Percentiles rank a stretch among this genome's conserved stretches.
phyloP scores from a whole-genome alignment of 53 echinoderm and acorn worm species.

The Apostichopus leukothele region DNA sequence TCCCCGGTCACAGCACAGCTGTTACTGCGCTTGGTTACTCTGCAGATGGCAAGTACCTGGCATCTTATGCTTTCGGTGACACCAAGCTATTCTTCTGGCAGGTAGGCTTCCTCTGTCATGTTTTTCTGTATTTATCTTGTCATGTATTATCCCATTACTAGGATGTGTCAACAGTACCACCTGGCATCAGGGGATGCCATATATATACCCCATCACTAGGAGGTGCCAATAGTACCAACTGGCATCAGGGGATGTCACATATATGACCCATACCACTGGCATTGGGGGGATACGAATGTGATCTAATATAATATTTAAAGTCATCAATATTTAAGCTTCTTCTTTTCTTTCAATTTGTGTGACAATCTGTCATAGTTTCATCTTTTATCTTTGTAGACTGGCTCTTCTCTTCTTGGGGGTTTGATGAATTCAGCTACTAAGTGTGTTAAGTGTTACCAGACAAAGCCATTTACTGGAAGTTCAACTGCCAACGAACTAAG shows the following conservation, averaged over 20 bases:
- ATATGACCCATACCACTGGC: too few species aligned
- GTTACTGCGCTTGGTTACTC: slow-evolving; percentile 87
- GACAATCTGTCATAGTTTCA: not conserved
- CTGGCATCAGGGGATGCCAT: too few species aligned
- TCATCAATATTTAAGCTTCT: too few species aligned
- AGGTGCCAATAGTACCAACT: too few species aligned
- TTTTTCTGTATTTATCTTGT: not conserved
- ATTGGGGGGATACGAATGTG: too few species aligned
- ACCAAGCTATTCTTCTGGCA: slow-evolving; percentile 94
- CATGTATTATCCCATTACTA: too few species aligned
- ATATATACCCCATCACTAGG: too few species aligned
- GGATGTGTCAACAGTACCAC: too few species aligned
- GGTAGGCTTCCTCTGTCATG: slow-evolving; percentile 52
- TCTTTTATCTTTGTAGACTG: slow-evolving; percentile 65
- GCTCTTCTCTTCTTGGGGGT: slow-evolving; percentile 83
- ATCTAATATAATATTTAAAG: too few species aligned
- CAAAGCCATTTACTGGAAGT: slow-evolving; percentile 62
- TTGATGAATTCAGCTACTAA: slow-evolving; percentile 94
- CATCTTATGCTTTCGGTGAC: slow-evolving; percentile 83
- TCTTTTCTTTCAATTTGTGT: too few species aligned
- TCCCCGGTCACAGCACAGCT: slow-evolving; percentile 83
- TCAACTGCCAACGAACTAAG: slow-evolving; percentile 74
- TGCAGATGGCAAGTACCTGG: slow-evolving; percentile 83
- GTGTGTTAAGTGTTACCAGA: slow-evolving; percentile 91
- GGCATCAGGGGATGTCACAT: too few species aligned